Conservation (phyloP, 2,888 invertebrate genomes). For the Lapara coniferarum region DNA sequence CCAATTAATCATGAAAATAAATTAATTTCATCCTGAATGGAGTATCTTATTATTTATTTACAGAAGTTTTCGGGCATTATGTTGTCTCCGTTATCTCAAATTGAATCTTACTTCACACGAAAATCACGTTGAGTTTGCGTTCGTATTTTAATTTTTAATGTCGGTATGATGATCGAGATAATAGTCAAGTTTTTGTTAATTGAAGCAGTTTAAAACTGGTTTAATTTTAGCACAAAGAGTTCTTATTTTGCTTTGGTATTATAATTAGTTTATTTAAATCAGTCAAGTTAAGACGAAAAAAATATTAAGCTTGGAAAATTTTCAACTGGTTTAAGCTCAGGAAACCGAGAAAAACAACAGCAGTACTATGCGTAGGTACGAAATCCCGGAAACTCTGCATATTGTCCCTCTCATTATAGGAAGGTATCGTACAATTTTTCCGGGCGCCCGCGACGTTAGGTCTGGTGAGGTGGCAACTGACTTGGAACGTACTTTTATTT, state of each 20-base stretch:
- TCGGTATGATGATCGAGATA: too few relatives aligned
- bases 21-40: background rate
- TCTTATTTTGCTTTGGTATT: too few relatives aligned
- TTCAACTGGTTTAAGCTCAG: too few relatives aligned
- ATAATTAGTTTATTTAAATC: too few relatives aligned
- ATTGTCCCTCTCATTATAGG: constrained; percentile 12
- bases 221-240: too few relatives aligned
- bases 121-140: too few relatives aligned
- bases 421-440: constrained; percentile 15
- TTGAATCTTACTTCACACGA: background rate
- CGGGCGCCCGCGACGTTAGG: background rate
- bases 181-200: too few relatives aligned
- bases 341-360: too few relatives aligned
- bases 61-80: background rate
- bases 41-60: constrained; percentile 5
- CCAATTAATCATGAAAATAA: constrained; percentile 30
- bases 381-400: background rate
- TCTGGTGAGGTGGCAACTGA: background rate
- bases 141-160: too few relatives aligned
- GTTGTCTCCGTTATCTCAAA: background rate
- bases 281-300: background rate
- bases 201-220: too few relatives aligned
- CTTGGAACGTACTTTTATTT: background rate
- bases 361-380: background rate
- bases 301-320: background rate